Conservation (phyloP, 2,113 vertebrate genomes). For the Pseudonaja textilis region DNA sequence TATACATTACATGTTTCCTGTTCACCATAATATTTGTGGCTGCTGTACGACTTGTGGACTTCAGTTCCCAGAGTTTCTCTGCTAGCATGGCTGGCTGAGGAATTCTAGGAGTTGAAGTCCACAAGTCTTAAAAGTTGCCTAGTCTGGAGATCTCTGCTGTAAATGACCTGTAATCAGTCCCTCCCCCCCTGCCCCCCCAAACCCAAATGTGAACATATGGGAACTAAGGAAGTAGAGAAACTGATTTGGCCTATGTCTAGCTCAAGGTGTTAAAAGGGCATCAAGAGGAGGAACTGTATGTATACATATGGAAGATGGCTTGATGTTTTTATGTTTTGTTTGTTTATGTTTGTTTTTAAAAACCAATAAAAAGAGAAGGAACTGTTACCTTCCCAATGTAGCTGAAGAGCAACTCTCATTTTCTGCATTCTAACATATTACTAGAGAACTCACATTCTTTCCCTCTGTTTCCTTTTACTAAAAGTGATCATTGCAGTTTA, state of each 20-base stretch:
- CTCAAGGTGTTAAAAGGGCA: neutral
- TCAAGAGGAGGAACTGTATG: neutral
- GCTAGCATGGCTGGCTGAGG: neutral
- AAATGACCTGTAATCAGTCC: neutral
- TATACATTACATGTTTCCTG: constrained; percentile 1
- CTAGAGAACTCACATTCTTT: neutral
- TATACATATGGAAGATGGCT: too few species aligned
- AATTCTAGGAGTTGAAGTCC: neutral
- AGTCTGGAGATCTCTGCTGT: neutral
- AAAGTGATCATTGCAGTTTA: neutral
- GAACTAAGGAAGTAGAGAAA: neutral
- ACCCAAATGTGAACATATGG: too few species aligned
- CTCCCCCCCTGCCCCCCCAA: too few species aligned
- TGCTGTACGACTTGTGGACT: neutral
- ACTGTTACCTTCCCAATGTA: neutral
- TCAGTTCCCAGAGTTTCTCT: neutral
- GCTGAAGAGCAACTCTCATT: neutral
- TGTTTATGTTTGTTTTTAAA: too few species aligned
- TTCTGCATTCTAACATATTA: neutral
- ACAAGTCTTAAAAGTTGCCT: neutral
- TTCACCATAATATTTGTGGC: constrained; percentile 12
- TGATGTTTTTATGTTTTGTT: too few species aligned
- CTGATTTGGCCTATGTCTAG: neutral
- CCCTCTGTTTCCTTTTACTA: neutral
- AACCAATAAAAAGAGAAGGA: neutral